phyloP scores from a whole-genome alignment of 2,113 vertebrate genomes.

The Nannospalax galili region DNA sequence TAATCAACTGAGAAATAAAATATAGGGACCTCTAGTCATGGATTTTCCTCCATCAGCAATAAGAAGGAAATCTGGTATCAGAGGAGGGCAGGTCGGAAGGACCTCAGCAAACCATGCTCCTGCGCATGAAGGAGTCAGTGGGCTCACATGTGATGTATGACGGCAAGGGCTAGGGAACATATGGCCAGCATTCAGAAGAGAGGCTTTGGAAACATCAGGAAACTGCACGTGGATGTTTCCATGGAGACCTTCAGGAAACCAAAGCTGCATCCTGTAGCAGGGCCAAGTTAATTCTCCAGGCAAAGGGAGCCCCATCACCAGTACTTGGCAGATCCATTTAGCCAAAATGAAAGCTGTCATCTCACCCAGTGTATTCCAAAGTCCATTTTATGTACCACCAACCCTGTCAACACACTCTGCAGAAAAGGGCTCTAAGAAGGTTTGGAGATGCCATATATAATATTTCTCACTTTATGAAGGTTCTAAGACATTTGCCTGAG shows the following conservation, averaged over 20 bases:
- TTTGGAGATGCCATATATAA: background rate
- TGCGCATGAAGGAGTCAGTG: accelerated
- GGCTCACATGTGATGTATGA: background rate
- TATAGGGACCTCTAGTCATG: background rate
- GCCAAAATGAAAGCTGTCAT: background rate
- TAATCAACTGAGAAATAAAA: background rate
- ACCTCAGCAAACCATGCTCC: accelerated
- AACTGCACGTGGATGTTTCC: background rate
- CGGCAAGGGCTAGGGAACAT: background rate
- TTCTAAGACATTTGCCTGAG: background rate
- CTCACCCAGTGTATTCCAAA: background rate
- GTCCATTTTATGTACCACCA: background rate
- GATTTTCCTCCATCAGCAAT: background rate
- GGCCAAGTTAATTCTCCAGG: background rate
- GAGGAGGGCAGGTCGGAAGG: too few species aligned
- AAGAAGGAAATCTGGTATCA: background rate
- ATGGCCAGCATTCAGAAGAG: background rate
- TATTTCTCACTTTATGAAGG: background rate
- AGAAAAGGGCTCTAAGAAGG: background rate
- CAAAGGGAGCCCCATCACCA: background rate
- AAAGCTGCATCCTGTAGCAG: background rate
- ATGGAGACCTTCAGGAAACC: background rate
- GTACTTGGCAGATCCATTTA: background rate
- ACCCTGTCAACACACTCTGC: background rate
- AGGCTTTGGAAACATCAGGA: background rate